Percentiles rank a stretch among this genome's conserved stretches.
Conservation (phyloP, 2,888 invertebrate species). For the Ecdyonurus torrentis region DNA sequence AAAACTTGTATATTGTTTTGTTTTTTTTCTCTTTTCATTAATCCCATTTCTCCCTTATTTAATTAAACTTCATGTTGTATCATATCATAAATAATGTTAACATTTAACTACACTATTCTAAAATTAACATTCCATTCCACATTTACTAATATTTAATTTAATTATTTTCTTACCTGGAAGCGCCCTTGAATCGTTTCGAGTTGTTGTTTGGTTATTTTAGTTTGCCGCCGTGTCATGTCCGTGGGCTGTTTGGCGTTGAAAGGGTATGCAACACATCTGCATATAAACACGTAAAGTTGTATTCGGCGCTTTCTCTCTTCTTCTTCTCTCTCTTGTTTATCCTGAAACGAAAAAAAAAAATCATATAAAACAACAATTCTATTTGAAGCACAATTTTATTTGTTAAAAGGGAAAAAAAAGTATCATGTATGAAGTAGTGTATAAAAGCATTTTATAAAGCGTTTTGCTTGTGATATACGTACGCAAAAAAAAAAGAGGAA, state of each 20-base stretch:
- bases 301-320: constrained; percentile 88
- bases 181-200: constrained; percentile 83
- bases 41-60: too few relatives aligned
- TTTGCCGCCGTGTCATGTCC: constrained; percentile 90
- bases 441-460: too few relatives aligned
- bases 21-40: too few relatives aligned
- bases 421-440: neutral
- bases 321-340: constrained; percentile 89
- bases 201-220: constrained; percentile 92
- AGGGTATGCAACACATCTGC: constrained; percentile 93
- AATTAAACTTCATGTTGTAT: too few relatives aligned
- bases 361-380: neutral
- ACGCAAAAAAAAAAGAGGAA: too few relatives aligned
- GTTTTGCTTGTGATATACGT: too few relatives aligned
- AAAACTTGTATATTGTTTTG: too few relatives aligned
- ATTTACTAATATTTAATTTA: too few relatives aligned
- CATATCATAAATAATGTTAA: too few relatives aligned
- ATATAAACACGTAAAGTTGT: constrained; percentile 96
- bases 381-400: neutral
- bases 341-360: constrained; percentile 30
- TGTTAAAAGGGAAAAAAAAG: neutral
- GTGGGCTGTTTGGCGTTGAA: constrained; percentile 99
- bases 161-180: constrained; percentile 70
- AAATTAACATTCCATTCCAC: too few relatives aligned
- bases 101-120: too few relatives aligned